Conservation (phyloP, 2,888 invertebrate genomes). For the Xanthia togata region DNA sequence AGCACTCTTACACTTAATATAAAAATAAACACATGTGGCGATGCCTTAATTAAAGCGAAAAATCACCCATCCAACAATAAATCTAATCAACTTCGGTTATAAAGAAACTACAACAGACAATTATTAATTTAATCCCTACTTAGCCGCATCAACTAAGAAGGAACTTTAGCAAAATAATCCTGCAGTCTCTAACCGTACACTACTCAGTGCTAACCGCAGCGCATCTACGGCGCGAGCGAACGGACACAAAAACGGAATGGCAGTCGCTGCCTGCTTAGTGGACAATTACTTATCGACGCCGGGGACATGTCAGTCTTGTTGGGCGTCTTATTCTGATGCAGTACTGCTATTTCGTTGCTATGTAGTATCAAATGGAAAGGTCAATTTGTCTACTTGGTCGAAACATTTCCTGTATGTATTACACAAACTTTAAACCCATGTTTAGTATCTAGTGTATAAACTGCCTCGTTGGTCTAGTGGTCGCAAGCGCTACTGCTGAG, state of each 20-base stretch:
- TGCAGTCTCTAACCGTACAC: slow-evolving; percentile 8
- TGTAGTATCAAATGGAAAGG: neutral
- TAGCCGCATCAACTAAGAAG: neutral
- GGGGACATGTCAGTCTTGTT: slow-evolving; percentile 68
- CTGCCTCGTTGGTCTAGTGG: too few species aligned
- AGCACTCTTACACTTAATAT: neutral
- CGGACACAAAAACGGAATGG: slow-evolving; percentile 72
- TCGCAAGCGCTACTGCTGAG: too few species aligned
- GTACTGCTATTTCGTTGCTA: slow-evolving; percentile 14
- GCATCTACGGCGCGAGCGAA: slow-evolving; percentile 68
- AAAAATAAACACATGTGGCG: neutral
- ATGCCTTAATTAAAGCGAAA: neutral
- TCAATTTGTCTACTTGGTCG: neutral
- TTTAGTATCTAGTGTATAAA: neutral
- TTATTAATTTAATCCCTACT: neutral
- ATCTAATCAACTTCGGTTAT: neutral
- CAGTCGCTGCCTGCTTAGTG: slow-evolving; percentile 73
- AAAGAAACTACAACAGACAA: neutral
- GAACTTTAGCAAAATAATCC: neutral
- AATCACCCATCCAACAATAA: neutral
- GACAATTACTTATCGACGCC: slow-evolving; percentile 83
- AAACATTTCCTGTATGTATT: neutral
- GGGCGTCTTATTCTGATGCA: slow-evolving; percentile 49
- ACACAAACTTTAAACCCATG: neutral
- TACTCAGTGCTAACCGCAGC: slow-evolving; percentile 64